phyloP scores from a whole-genome alignment of 2,113 vertebrate species.

The Ciconia stormi region DNA sequence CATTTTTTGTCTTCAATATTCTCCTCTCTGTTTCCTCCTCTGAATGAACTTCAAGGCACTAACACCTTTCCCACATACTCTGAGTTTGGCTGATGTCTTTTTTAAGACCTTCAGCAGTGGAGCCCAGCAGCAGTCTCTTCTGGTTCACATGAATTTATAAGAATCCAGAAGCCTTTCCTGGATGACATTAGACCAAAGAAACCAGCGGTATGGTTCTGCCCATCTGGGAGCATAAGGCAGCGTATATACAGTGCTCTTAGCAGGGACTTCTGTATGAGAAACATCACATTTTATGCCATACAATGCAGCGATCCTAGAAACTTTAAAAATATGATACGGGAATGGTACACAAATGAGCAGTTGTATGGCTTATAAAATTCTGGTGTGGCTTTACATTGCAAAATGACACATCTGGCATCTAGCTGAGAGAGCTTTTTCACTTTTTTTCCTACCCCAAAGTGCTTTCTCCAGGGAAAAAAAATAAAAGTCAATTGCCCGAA shows the following conservation, averaged over 20 bases:
- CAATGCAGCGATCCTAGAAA: neutral
- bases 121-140: neutral
- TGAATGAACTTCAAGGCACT: neutral
- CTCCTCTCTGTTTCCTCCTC: neutral
- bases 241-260: neutral
- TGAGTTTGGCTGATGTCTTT: neutral
- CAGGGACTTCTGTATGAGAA: neutral
- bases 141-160: neutral
- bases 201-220: neutral
- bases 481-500: neutral
- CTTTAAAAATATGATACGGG: neutral
- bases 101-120: neutral
- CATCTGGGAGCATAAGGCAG: neutral
- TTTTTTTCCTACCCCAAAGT: neutral
- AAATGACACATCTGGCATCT: constrained; percentile 18
- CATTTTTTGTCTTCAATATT: neutral
- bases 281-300: neutral
- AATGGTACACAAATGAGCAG: neutral
- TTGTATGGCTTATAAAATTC: constrained; percentile 8
- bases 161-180: neutral
- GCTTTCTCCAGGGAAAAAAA: neutral
- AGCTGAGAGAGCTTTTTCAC: neutral
- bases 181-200: neutral
- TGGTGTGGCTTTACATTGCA: constrained; percentile 6
- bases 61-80: neutral